Base-by-base conservation (phyloP, 1,140 invertebrate species). In the Telenomus remus region DNA sequence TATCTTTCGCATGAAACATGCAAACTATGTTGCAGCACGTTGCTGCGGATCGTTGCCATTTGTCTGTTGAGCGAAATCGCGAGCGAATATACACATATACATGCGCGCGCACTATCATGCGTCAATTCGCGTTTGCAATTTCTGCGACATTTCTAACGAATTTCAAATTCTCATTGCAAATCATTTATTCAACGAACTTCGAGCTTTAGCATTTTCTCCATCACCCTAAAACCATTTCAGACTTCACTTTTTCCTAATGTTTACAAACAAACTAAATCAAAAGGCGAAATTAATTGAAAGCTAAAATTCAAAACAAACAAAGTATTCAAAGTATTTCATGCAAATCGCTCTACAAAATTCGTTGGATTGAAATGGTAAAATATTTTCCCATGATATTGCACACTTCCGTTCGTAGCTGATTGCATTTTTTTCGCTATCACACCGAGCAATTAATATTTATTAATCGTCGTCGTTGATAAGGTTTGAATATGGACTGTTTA, bases 101-200 rank as follows among this genome's bases (percentile, higher is more conserved):
- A 3, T 69, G 65, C 65, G 65, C 65, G 65, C 65, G 65, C 65
- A 69, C 11, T 59, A 59, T 60, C 49, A 59, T 69, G 65, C 65
- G 55, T 55, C 55, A 69, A 59, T 69, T 47, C 53, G 55, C 55
- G 46, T 55, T 53, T 59, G 64, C 57, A 57, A 42, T 59, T 46
- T 53, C 55, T 68, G 54, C 64, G 54, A 68, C 64, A 68, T 68
- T 68, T 59, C 54, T 55, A 68, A 57, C 54, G 37, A 68, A 68
- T 46, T 49, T 39, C 46, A 51, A 42, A 53, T 50, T 16, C 53
- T 39, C 7, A 27, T 12, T 42, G 37, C 12, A 35, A 39, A 14
- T 37, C 10, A 6, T 51, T 51, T 9, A 8, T 51, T 35, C 10
- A 39, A 8, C 37, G 8, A 34, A 19, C 27, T 27, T 6, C 19